Evolutionary conservation across 2,113 vertebrate species (phyloP).

Genomic region (Narcine bancroftii): DNA sequence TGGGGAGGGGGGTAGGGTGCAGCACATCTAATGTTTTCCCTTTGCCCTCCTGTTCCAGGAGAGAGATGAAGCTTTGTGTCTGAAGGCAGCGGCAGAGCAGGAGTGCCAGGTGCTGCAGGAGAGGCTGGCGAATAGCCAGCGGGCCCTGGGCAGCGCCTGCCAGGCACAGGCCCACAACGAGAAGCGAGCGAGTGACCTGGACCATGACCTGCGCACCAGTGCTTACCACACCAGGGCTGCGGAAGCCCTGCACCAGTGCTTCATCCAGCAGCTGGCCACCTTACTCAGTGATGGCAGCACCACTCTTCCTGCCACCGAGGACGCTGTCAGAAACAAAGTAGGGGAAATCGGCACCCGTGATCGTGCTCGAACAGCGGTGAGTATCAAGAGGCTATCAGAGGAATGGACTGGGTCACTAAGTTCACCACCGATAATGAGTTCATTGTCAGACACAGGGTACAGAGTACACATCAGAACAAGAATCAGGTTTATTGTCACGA

Average conservation of each 20-base stretch:
- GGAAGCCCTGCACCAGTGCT: slow-evolving; percentile 40
- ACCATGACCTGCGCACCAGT: slow-evolving; percentile 40
- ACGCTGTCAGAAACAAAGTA: slow-evolving; percentile 41
- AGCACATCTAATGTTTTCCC: too few relatives aligned
- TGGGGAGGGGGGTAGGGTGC: too few relatives aligned
- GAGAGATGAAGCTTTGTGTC: slow-evolving; percentile 40
- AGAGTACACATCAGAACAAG: too few relatives aligned
- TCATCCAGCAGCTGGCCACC: slow-evolving; percentile 41
- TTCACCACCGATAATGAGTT: too few relatives aligned
- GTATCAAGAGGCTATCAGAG: not conserved
- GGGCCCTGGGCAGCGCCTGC: slow-evolving; percentile 44
- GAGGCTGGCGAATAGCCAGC: slow-evolving; percentile 43
- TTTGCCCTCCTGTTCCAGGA: slow-evolving; percentile 39
- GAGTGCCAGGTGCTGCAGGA: slow-evolving; percentile 42
- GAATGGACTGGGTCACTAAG: too few relatives aligned
- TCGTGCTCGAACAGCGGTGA: slow-evolving; percentile 44
- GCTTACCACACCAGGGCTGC: slow-evolving; percentile 40
- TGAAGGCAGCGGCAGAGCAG: slow-evolving; percentile 42
- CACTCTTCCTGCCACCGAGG: slow-evolving; percentile 38
- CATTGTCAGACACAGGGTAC: too few relatives aligned
- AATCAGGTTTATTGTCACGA: too few relatives aligned
- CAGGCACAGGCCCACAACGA: slow-evolving; percentile 42
- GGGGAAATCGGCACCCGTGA: slow-evolving; percentile 41
- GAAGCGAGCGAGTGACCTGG: slow-evolving; percentile 30
- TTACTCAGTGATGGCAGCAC: slow-evolving; percentile 42